Evolutionary conservation across 2,888 invertebrate species (phyloP).

Genomic region (Drosophila infuscata): DNA sequence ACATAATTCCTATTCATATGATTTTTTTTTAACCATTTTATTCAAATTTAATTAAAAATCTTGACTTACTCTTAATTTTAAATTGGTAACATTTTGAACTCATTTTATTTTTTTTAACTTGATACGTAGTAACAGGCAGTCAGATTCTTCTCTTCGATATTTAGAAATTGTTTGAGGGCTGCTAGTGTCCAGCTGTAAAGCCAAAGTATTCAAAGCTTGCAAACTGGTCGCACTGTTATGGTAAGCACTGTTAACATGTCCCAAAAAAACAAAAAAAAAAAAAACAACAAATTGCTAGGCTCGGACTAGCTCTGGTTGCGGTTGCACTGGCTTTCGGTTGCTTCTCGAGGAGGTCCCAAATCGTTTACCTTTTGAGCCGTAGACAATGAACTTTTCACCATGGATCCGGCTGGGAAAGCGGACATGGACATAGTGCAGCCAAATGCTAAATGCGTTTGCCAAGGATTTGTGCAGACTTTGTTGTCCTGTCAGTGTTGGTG

Average conservation of each 20-base stretch:
- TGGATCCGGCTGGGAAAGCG: constrained; percentile 1
- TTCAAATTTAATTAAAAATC: neutral
- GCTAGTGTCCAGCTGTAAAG: neutral
- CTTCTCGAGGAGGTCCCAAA: constrained; percentile 51
- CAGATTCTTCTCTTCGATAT: constrained; percentile 24
- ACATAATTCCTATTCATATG: no score
- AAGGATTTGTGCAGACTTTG: constrained; percentile 55
- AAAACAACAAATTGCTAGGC: constrained; percentile 21
- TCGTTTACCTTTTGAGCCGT: constrained; percentile 68
- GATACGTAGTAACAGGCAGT: neutral
- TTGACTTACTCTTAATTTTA: neutral
- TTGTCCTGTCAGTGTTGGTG: constrained; percentile 32
- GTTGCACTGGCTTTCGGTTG: constrained; percentile 50
- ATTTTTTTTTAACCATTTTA: no score
- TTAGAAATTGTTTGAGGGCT: constrained; percentile 42
- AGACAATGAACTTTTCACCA: constrained; percentile 64
- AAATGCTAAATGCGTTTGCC: constrained; percentile 59
- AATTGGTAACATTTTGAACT: neutral
- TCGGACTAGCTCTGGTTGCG: constrained; percentile 24
- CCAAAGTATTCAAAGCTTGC: constrained; percentile 1
- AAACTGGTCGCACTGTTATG: constrained; percentile 56
- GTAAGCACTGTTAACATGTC: constrained; percentile 58
- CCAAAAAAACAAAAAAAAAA: constrained; percentile 24
- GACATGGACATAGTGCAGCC: constrained; percentile 15
- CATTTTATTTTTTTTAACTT: neutral